Conservation (phyloP, 2,888 invertebrate genomes). For the Sericinus montela region DNA sequence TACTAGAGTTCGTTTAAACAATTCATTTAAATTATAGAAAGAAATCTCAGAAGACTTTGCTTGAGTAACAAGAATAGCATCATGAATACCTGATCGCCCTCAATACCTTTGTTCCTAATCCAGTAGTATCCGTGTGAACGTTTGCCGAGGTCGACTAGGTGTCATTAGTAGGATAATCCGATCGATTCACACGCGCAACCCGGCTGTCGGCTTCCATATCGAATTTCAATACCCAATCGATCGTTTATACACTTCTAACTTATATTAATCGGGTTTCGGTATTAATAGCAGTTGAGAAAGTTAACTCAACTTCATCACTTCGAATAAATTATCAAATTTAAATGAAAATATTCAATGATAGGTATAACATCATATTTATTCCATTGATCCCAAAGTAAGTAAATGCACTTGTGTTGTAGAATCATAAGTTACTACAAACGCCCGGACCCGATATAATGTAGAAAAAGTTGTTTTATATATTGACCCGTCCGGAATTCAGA, state of each 20-base stretch:
- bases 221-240: slow-evolving; percentile 33
- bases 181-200: slow-evolving; percentile 35
- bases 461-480: no score
- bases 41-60: no score
- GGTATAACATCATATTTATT: no score
- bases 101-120: slow-evolving; percentile 22
- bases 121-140: slow-evolving; percentile 28
- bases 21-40: no score
- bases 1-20: no score
- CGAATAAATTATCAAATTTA: no score
- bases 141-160: slow-evolving; percentile 26
- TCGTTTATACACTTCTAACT: slow-evolving; percentile 27
- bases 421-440: no score
- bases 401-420: no score
- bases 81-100: not conserved
- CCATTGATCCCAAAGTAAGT: no score
- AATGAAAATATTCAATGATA: no score
- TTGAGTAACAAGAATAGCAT: not conserved
- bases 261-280: slow-evolving; percentile 30
- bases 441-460: no score
- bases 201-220: slow-evolving; percentile 37
- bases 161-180: slow-evolving; percentile 44
- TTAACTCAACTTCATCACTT: not conserved
- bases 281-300: not conserved
- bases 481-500: no score